Conservation (phyloP, 2,888 invertebrate species). For the Eurois occulta region DNA sequence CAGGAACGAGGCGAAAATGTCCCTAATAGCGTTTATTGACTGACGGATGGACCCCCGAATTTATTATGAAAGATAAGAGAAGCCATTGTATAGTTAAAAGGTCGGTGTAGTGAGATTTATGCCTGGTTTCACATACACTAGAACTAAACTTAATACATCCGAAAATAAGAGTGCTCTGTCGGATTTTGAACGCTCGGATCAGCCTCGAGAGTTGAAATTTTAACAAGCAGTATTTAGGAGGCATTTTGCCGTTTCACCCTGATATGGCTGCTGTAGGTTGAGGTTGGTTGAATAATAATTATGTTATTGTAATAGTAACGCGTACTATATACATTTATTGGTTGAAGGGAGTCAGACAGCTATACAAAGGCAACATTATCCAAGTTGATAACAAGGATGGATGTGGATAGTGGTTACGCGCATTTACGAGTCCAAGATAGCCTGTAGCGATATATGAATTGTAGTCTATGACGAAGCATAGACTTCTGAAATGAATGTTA, state of each 20-base stretch:
- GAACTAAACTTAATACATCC: neutral
- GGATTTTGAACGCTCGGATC: neutral
- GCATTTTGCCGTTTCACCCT: neutral
- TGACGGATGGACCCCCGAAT: slow-evolving; percentile 45
- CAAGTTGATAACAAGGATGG: neutral
- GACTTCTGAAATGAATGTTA: too few relatives aligned
- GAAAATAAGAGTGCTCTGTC: neutral
- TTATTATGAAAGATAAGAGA: slow-evolving; percentile 34
- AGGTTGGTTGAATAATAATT: neutral
- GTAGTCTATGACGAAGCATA: too few relatives aligned
- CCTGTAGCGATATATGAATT: neutral
- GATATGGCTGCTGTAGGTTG: neutral
- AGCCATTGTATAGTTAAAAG: slow-evolving; percentile 11
- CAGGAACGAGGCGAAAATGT: slow-evolving; percentile 39
- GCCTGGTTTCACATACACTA: neutral
- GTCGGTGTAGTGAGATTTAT: neutral
- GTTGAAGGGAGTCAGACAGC: neutral
- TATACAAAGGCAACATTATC: neutral
- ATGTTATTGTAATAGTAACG: neutral
- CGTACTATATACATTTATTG: neutral
- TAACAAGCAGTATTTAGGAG: neutral
- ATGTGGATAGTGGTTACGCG: neutral
- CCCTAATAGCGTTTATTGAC: slow-evolving; percentile 41
- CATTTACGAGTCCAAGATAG: too few relatives aligned
- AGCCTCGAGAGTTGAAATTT: neutral